Base-by-base conservation (phyloP, 2,113 vertebrate species). In the Apteryx owenii region DNA sequence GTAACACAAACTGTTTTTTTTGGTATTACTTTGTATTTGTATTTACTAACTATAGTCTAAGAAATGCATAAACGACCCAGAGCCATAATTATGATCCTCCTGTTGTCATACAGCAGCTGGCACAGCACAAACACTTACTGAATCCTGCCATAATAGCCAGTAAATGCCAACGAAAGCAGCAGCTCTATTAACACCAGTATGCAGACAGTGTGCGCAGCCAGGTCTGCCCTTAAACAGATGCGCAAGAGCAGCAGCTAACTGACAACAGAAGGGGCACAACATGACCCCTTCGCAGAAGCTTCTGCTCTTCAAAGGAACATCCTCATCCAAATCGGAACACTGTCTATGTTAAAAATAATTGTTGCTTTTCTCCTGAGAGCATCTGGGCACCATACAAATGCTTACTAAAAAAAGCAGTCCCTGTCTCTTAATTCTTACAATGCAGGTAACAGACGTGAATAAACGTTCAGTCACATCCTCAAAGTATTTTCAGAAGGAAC, bases 81-180 rank as follows among this genome's bases (percentile, higher is more conserved):
- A 80, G 31, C 79, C 8, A 1, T 64, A 89, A 97, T 89, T 87
- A 91, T 76, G 77, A 82, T 62, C 82, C 60, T 60, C n/a, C 79
- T 91, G 89, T 71, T 85, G 79, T 93, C 88, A 48, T 16, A 65
- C 56, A 88, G 85, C 93, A 93, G 87, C 94, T 96, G 95, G 95
- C 96, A 91, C n/a, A 75, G 80, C 58, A 95, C 71, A 75, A 91
- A 88, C 86, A 93, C 94, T 85, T 77, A 54, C 50, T 20, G 64
- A 94, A 44, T 68, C 14, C 42, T 75, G 82, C 61, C 72, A 80
- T 53, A 75, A 89, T 2, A 44, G 56, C 29, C 69, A 28, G 18
- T 8, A 75, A 93, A 77, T 60, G 85, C 89, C 91, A 85, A 88
- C 54, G 88, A 83, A 85, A 94, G 89, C 96, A 90, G 90, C 0